These are phyloP conservation scores for Apis mellifera DNA, from an alignment of 1,140 invertebrate genomes.

Conservation along the genomic window DNA sequence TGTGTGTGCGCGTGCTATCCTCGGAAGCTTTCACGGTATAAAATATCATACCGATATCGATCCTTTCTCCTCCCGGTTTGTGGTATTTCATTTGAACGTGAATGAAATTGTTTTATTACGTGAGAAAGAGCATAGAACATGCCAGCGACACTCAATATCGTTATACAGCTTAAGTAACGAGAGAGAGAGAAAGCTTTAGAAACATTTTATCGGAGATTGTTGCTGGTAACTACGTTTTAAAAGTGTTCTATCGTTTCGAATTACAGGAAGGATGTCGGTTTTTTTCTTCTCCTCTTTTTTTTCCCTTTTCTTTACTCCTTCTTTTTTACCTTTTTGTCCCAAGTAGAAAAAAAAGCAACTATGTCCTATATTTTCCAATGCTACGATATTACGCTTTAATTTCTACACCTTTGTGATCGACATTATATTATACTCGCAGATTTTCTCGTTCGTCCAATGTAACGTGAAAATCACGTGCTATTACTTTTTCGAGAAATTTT, in stretches of 20 bases:
- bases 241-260: conserved; percentile 9
- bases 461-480: neutral
- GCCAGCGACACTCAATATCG: conserved; percentile 10
- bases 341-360: neutral
- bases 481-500: neutral
- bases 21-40: neutral
- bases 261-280: neutral
- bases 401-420: neutral
- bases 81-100: conserved; percentile 28
- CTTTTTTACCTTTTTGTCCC: neutral
- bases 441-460: too few species aligned
- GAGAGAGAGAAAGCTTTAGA: neutral
- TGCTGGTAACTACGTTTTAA: conserved; percentile 16
- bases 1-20: too few species aligned
- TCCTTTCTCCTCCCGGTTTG: neutral
- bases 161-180: conserved; percentile 21
- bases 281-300: neutral
- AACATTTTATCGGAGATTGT: conserved; percentile 29
- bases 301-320: neutral
- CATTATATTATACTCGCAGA: neutral
- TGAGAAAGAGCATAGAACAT: neutral
- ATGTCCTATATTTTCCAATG: neutral
- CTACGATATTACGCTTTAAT: conserved; percentile 4
- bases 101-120: conserved; percentile 42
- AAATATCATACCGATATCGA: conserved; percentile 3